Evolutionary conservation across 2,888 invertebrate genomes (phyloP), one percentile per base, ranked within the genome.

Genomic region (Hymenopus coronatus): DNA sequence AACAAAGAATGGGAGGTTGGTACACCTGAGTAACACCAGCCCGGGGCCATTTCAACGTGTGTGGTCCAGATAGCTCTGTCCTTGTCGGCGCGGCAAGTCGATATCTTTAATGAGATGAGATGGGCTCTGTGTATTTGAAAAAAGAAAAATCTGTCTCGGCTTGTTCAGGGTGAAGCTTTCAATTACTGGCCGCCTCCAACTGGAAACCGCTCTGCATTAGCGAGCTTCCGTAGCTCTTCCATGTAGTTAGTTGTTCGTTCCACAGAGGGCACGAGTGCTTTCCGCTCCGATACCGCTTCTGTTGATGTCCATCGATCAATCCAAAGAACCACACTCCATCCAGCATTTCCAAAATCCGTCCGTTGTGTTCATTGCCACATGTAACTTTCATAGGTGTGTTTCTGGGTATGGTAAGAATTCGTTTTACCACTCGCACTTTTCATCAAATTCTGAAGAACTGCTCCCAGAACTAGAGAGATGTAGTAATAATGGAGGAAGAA

Each of bases 11-110:
- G 84, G 33, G 28, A 84, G 84, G 54, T 70, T 70, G 54, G 54
- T 70, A 70, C 54, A 70, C 54, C 54, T 70, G 54, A 70, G 40
- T 40, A 40, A 40, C 25, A 40, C 15, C n/a, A 25, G 33, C 87
- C 81, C 14, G 30, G 81, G 87, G 87, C 82, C 20, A 82, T 70
- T 81, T 87, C 87, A 70, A 87, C 87, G 87, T 87, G 87, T 87
- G 87, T 87, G 87, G 87, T 87, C 87, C 87, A 82, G 83, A 70
- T 82, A 33, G 54, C 25, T 20, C 54, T 70, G 54, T 70, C 54
- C 54, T 70, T 70, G 54, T 70, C 54, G 54, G 85, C 25, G 27
- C n/a, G 85, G 40, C n/a, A 28, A n/a, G 25, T 54, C 85, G 85
- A 70, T 70, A 70, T 70, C 54, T 70, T 70, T 70, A 70, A 70